These are phyloP conservation scores for Bungarus multicinctus DNA, from an alignment of 2,113 vertebrate species.

Conservation along the genomic window DNA sequence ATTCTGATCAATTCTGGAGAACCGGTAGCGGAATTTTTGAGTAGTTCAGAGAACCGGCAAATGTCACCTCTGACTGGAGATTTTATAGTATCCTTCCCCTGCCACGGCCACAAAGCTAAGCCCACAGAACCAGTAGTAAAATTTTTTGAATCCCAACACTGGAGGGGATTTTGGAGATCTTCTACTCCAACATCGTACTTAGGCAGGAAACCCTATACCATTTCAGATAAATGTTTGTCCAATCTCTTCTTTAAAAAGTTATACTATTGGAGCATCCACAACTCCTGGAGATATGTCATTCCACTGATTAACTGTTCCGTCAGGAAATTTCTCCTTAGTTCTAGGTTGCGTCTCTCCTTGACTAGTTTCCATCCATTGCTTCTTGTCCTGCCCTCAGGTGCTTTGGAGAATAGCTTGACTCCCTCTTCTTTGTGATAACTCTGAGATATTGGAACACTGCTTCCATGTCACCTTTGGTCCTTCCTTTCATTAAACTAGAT, in stretches of 20 bases:
- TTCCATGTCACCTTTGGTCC: not conserved
- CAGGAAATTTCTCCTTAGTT: not conserved
- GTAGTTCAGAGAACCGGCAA: too few species aligned
- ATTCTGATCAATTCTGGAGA: too few species aligned
- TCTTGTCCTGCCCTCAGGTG: not conserved
- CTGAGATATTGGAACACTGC: not conserved
- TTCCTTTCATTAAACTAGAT: not conserved
- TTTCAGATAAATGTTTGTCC: not conserved
- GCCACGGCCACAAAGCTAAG: too few species aligned
- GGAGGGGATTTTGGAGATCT: not conserved
- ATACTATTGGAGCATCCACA: not conserved
- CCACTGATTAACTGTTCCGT: not conserved
- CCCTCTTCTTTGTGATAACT: not conserved
- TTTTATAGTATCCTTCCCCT: too few species aligned
- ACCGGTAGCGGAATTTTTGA: too few species aligned
- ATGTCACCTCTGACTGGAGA: too few species aligned
- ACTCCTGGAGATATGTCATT: not conserved
- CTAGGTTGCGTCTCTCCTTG: not conserved
- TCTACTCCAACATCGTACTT: not conserved
- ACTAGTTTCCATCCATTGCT: not conserved
- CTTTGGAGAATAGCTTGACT: not conserved
- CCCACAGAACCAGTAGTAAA: too few species aligned
- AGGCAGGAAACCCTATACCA: not conserved
- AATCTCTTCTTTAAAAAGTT: not conserved
- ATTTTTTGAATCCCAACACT: not conserved